phyloP scores from a whole-genome alignment of 2,888 invertebrate species.

The Cerceris ruficornis region DNA sequence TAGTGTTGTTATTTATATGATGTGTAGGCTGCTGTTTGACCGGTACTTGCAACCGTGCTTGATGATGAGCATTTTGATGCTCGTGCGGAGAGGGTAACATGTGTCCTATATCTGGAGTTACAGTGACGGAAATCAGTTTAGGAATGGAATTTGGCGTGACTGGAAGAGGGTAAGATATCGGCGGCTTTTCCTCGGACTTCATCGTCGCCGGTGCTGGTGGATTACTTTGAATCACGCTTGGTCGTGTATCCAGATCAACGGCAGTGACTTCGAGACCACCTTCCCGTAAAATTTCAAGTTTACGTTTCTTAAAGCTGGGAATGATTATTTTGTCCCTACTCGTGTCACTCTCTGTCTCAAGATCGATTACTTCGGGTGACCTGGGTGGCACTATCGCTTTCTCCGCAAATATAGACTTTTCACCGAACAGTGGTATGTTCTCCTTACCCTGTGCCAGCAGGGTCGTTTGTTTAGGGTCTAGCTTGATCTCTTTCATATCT shows the following conservation, averaged over 20 bases:
- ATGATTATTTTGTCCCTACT: constrained; percentile 78
- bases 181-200: constrained; percentile 75
- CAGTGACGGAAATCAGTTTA: constrained; percentile 81
- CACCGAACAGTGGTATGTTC: constrained; percentile 83
- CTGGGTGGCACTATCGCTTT: constrained; percentile 84
- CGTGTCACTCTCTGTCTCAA: constrained; percentile 82
- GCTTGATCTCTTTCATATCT: constrained; percentile 78
- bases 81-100: constrained; percentile 78
- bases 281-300: constrained; percentile 89
- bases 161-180: constrained; percentile 68
- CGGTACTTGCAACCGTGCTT: constrained; percentile 39
- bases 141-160: constrained; percentile 71
- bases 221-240: constrained; percentile 83
- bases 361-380: constrained; percentile 86
- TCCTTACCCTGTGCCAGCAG: constrained; percentile 83
- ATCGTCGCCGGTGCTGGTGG: constrained; percentile 76
- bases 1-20: constrained; percentile 61
- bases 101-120: constrained; percentile 82
- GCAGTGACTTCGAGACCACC: constrained; percentile 90
- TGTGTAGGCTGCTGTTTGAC: constrained; percentile 50
- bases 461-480: constrained; percentile 77
- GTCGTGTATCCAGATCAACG: constrained; percentile 81
- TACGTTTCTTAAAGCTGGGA: constrained; percentile 86
- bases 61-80: constrained; percentile 52
- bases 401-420: constrained; percentile 75